Conservation (phyloP, 2,797 vertebrate species). For the Mormyrus proboscirostris region DNA sequence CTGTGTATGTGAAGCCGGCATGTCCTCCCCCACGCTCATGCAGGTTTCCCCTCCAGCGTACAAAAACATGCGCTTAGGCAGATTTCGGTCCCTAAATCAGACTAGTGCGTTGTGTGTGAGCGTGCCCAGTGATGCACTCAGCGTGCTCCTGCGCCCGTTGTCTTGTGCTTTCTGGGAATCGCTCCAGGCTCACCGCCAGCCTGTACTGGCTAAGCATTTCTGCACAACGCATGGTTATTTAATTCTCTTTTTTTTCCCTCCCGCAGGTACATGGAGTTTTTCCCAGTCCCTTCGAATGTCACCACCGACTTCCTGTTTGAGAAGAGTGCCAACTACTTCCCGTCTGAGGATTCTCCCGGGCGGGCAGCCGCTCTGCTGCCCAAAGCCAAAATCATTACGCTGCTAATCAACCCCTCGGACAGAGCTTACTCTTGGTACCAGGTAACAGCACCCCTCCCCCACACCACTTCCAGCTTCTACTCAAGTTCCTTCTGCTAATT, state of each 20-base stretch:
- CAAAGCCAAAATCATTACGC: constrained; percentile 92
- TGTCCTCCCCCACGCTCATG: background rate
- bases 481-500: background rate
- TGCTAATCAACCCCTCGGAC: constrained; percentile 92
- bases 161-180: background rate
- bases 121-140: background rate
- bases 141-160: background rate
- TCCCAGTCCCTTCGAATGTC: constrained; percentile 80
- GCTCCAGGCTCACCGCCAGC: background rate
- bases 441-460: constrained; percentile 50
- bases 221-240: constrained; percentile 13
- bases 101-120: background rate
- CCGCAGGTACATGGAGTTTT: constrained; percentile 93
- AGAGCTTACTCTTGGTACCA: constrained; percentile 97
- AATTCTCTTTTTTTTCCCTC: constrained; percentile 7
- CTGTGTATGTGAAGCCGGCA: background rate
- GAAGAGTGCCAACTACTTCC: constrained; percentile 95
- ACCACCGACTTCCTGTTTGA: constrained; percentile 88
- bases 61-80: background rate
- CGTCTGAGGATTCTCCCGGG: constrained; percentile 83
- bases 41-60: background rate
- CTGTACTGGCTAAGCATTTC: background rate
- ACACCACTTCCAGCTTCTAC: background rate
- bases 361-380: constrained; percentile 81
- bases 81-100: background rate